Evolutionary conservation across 2,888 invertebrate genomes (phyloP).

Genomic region (Sipha maydis): DNA sequence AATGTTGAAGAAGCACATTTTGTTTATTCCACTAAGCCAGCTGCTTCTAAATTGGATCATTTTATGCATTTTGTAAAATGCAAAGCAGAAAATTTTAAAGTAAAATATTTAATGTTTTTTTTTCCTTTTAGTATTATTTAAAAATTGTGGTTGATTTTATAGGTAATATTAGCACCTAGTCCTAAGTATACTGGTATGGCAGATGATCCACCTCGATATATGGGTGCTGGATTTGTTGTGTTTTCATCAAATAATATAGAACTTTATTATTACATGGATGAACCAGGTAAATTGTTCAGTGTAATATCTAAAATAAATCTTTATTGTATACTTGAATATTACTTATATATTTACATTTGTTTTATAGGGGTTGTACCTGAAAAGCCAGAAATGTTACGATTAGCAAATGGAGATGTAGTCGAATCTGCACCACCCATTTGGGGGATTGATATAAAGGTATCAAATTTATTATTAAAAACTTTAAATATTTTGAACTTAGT

Average conservation of each 20-base stretch:
- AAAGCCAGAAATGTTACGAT: slow-evolving; percentile 86
- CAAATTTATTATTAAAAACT: neutral
- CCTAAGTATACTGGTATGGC: slow-evolving; percentile 92
- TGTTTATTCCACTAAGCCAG: slow-evolving; percentile 94
- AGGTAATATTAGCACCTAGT: slow-evolving; percentile 93
- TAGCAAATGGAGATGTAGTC: slow-evolving; percentile 93
- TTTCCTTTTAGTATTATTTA: slow-evolving; percentile 5
- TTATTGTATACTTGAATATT: neutral
- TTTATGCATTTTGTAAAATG: slow-evolving; percentile 97
- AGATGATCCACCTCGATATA: slow-evolving; percentile 94
- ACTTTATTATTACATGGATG: slow-evolving; percentile 97
- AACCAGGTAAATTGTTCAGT: slow-evolving; percentile 76
- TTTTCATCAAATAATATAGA: slow-evolving; percentile 95
- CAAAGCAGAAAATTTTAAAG: slow-evolving; percentile 92
- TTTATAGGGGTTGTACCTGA: slow-evolving; percentile 80
- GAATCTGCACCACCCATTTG: slow-evolving; percentile 93
- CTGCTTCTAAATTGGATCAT: slow-evolving; percentile 90
- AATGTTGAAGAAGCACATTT: slow-evolving; percentile 94
- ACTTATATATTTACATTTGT: neutral
- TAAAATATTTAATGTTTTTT: slow-evolving; percentile 63
- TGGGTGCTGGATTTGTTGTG: slow-evolving; percentile 98
- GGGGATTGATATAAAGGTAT: slow-evolving; percentile 90
- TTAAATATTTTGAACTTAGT: neutral
- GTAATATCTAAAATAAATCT: slow-evolving; percentile 11
- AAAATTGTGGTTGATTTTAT: slow-evolving; percentile 55